Percentiles rank a stretch among this genome's conserved stretches.
These are phyloP conservation scores for Xiphophorus couchianus DNA, from an alignment of 2,113 vertebrate genomes.

Conservation along the genomic window DNA sequence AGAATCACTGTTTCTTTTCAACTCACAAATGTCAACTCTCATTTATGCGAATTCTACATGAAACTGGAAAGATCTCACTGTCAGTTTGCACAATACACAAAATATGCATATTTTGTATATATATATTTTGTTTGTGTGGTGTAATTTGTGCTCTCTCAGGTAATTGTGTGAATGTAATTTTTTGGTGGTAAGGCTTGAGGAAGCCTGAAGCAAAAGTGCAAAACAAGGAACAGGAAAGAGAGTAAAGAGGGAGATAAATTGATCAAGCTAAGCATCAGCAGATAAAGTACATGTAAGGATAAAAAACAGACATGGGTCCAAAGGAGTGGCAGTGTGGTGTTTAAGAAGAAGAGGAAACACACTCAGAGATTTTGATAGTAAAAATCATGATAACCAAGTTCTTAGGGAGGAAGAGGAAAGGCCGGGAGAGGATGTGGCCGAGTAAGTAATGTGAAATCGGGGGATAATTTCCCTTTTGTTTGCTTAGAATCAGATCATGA, in stretches of 20 bases:
- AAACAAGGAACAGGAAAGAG: conserved; percentile 2
- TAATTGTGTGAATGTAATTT: conserved; percentile 9
- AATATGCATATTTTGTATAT: too few species aligned
- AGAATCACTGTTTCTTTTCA: background rate
- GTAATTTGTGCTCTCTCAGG: background rate
- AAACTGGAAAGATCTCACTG: too few species aligned
- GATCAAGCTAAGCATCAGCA: background rate
- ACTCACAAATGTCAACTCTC: too few species aligned
- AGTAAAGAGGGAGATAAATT: conserved; percentile 13
- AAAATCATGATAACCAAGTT: conserved; percentile 7
- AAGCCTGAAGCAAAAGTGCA: conserved; percentile 9
- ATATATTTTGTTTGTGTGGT: background rate
- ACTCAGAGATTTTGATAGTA: conserved; percentile 5
- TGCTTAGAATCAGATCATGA: background rate
- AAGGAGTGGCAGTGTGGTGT: background rate
- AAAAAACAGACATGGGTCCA: background rate
- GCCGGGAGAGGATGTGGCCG: background rate
- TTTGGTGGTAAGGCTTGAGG: conserved; percentile 3
- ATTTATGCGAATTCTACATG: too few species aligned
- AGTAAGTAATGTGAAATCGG: background rate
- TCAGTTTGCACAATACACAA: too few species aligned
- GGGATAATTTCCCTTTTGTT: background rate
- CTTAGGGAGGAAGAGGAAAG: background rate
- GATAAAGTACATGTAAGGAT: conserved; percentile 4
- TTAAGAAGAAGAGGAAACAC: conserved; percentile 12